These are phyloP conservation scores for Rhyzopertha dominica DNA, from an alignment of 1,140 invertebrate species.

Conservation along the genomic window DNA sequence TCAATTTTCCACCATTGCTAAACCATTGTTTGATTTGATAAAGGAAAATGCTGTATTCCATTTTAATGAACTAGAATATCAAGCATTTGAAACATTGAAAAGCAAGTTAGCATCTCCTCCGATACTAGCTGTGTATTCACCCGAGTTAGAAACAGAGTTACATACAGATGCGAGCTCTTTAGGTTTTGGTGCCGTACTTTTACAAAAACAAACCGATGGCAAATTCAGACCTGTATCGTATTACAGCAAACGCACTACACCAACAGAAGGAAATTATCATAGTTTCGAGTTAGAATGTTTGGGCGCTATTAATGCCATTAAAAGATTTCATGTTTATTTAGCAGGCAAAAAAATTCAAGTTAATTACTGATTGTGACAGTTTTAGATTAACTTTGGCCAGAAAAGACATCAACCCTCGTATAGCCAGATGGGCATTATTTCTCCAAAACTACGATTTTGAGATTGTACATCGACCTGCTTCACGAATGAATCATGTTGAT, in stretches of 20 bases:
- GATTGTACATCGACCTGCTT: slow-evolving; percentile 18
- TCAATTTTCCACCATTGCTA: slow-evolving; percentile 23
- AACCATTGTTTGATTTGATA: slow-evolving; percentile 28
- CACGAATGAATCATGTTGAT: slow-evolving; percentile 41
- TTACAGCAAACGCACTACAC: slow-evolving; percentile 30
- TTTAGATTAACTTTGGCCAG: too few relatives aligned
- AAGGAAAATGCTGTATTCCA: slow-evolving; percentile 21
- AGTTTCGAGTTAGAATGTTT: slow-evolving; percentile 33
- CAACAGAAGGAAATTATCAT: slow-evolving; percentile 29
- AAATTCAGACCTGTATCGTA: slow-evolving; percentile 33
- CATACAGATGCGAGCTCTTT: too few relatives aligned
- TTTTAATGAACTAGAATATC: slow-evolving; percentile 19
- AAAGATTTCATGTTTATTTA: too few relatives aligned
- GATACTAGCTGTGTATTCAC: slow-evolving; percentile 34
- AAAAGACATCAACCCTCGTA: slow-evolving; percentile 10
- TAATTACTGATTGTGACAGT: too few relatives aligned
- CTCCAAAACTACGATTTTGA: slow-evolving; percentile 9
- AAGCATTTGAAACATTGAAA: slow-evolving; percentile 31
- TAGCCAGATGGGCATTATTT: slow-evolving; percentile 13
- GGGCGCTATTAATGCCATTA: too few relatives aligned
- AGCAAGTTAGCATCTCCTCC: slow-evolving; percentile 23
- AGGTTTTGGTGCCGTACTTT: slow-evolving; percentile 28
- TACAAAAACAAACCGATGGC: slow-evolving; percentile 18
- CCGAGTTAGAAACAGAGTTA: slow-evolving; percentile 23
- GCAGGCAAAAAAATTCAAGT: too few relatives aligned